Base-by-base conservation (phyloP, 2,113 vertebrate genomes). In the Rhegmatorhina hoffmannsi region DNA sequence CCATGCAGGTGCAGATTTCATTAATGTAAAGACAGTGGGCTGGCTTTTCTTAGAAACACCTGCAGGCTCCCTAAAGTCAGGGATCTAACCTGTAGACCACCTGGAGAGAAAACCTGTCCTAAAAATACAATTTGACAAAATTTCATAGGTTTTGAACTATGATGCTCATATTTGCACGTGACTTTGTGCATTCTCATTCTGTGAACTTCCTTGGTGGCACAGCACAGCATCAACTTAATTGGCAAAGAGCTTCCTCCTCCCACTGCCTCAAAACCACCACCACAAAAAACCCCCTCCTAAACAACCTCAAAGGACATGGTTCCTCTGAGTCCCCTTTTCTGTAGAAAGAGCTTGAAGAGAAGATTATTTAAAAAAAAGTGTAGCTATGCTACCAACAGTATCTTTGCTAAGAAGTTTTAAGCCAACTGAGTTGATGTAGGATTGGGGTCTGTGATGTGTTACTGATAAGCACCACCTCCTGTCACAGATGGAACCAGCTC, bases 111-210 rank as follows among this genome's bases (percentile, higher is more conserved):
- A 74, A 77, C 13, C 5, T 4, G 2, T 9, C 26, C 60, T 53
- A 74, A 81, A 81, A 87, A 77, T 33, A 44, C 5, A 52, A 84
- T 52, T 1, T 63, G 70, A 62, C 49, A 70, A 50, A 67, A 79
- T 1, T 1, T 36, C 34, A 49, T 5, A 7, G 43, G 19, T 73
- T 76, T 46, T 52, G 12, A 92, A 49, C 78, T 33, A 44, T 0
- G 0, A 16, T 29, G 26, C 18, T 94, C 0, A 0, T 3, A 1
- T 70, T 44, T 26, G 26, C 17, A 7, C 3, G 31, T 13, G 52
- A 36, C 21, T 72, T 53, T 84, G n/a, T 49, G 19, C 19, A 33
- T 68, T 59, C 67, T 59, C 19, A 34, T 50, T 53, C 67, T 63
- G 74, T 44, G 73, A 77, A 43, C 15, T 29, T 64, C 58, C 36